Percentiles rank a stretch among this genome's conserved stretches.
These are phyloP conservation scores for Albula goreensis DNA, from an alignment of 2,113 vertebrate genomes.

Conservation along the genomic window DNA sequence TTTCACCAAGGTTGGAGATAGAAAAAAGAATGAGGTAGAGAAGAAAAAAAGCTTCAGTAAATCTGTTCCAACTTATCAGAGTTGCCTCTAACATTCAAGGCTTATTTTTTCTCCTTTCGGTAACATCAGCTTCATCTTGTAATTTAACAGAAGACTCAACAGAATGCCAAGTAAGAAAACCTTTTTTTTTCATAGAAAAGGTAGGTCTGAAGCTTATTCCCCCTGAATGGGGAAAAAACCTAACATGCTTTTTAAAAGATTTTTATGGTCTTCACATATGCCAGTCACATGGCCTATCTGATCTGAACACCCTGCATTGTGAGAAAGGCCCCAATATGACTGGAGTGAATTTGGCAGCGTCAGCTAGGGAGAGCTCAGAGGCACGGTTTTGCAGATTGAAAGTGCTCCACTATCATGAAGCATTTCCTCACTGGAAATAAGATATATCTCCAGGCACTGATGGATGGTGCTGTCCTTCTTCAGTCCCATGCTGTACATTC, in stretches of 20 bases:
- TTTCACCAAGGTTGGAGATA: background rate
- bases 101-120: background rate
- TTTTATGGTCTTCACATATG: constrained; percentile 11
- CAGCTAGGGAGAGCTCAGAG: constrained; percentile 19
- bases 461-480: constrained; percentile 34
- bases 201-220: background rate
- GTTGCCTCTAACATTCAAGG: background rate
- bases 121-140: background rate
- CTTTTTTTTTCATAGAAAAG: background rate
- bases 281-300: constrained; percentile 14
- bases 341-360: constrained; percentile 14
- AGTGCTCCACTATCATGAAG: constrained; percentile 27
- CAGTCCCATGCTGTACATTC: constrained; percentile 35
- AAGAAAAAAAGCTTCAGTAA: constrained; percentile 10
- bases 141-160: background rate
- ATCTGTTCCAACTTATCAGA: constrained; percentile 1
- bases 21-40: background rate
- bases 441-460: constrained; percentile 35
- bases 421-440: constrained; percentile 31
- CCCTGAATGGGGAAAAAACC: background rate
- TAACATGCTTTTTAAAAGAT: background rate
- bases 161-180: background rate
- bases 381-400: constrained; percentile 25
- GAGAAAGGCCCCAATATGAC: constrained; percentile 2
- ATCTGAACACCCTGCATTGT: constrained; percentile 8